A percentile compares a stretch with the other conserved stretches of the same genome.
Evolutionary conservation across 53 echinoderm and acorn worm species (phyloP).

Genomic region (Holothuria leucospilota): DNA sequence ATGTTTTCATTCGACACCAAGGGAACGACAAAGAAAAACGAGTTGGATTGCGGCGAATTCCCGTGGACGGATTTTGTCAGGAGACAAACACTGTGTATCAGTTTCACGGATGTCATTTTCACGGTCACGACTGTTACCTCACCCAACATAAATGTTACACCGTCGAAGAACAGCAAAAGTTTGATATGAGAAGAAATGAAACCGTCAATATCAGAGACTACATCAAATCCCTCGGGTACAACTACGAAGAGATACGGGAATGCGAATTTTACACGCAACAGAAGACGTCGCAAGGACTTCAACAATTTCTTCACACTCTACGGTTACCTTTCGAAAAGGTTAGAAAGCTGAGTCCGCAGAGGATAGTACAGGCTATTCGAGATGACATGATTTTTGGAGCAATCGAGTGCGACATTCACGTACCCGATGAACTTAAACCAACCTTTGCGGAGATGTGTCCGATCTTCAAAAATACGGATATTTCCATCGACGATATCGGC

Average conservation of each 20-base stretch:
- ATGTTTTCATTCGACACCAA: no score
- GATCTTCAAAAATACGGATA: no score
- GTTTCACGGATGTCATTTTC: slow-evolving; percentile 63
- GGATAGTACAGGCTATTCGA: slow-evolving; percentile 23
- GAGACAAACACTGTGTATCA: no score
- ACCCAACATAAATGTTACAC: not conserved
- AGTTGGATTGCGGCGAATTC: no score
- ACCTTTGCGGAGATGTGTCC: no score
- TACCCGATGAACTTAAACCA: no score
- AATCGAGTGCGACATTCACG: no score
- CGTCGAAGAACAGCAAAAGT: not conserved
- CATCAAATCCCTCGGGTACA: slow-evolving; percentile 5
- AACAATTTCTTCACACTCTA: no score
- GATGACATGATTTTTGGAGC: slow-evolving; percentile 30
- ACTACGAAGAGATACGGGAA: slow-evolving; percentile 49
- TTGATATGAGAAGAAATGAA: not conserved
- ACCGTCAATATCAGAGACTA: slow-evolving; percentile 37
- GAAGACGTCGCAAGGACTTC: not conserved
- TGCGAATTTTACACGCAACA: no score
- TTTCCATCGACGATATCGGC: no score
- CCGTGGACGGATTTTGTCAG: no score
- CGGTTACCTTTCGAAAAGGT: not conserved
- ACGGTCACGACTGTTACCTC: slow-evolving; percentile 59
- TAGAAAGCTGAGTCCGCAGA: not conserved
- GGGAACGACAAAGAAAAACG: no score